phyloP scores from a whole-genome alignment of 2,113 vertebrate species.

The Brevimyrus niger region DNA sequence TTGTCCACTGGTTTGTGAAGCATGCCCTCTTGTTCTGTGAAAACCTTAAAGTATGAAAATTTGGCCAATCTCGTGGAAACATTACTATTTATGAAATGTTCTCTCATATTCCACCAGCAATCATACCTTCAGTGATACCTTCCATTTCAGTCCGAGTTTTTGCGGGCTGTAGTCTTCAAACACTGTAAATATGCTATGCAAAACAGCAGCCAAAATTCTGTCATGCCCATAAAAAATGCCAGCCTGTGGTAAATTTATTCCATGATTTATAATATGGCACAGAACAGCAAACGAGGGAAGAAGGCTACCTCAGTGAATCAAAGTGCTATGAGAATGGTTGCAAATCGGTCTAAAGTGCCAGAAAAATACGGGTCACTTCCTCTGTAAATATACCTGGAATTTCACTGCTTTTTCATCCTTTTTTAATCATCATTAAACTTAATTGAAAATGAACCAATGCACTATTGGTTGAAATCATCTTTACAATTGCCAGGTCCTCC shows the following conservation, averaged over 20 bases:
- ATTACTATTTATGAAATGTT: not conserved
- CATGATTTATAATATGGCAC: not conserved
- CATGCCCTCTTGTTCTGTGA: not conserved
- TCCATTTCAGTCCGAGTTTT: not conserved
- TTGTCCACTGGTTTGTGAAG: not conserved
- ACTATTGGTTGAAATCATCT: not conserved
- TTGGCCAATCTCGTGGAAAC: not conserved
- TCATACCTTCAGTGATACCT: not conserved
- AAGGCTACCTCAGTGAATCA: not conserved
- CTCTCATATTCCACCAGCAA: not conserved
- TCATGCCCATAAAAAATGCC: not conserved
- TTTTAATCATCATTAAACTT: not conserved
- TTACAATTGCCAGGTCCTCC: not conserved
- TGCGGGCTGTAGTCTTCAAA: not conserved
- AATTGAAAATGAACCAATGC: not conserved
- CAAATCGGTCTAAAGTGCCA: not conserved
- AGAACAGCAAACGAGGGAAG: too few relatives aligned
- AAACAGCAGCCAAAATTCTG: not conserved
- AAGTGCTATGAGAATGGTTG: not conserved
- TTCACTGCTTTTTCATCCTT: not conserved
- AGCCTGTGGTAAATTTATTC: not conserved
- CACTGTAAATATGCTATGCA: not conserved
- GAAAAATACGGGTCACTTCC: not conserved
- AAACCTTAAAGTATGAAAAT: not conserved
- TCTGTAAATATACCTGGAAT: not conserved